Conservation (phyloP, 2,888 invertebrate species). For the Ceramica pisi region DNA sequence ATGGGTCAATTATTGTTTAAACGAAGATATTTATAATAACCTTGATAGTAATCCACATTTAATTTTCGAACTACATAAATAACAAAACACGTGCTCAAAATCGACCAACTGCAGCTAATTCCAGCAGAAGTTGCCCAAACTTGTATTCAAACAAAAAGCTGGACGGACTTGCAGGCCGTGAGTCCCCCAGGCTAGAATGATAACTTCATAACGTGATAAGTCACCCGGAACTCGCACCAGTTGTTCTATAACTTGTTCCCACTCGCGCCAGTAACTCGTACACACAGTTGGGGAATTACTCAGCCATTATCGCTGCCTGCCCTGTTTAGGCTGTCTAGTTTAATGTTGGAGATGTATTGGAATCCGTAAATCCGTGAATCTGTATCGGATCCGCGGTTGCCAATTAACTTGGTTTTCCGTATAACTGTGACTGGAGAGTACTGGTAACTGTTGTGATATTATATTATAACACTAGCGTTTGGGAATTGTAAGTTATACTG, state of each 20-base stretch:
- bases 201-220: slow-evolving; percentile 67
- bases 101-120: slow-evolving; percentile 6
- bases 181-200: slow-evolving; percentile 57
- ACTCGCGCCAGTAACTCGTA: slow-evolving; percentile 54
- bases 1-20: no score
- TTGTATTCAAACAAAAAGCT: slow-evolving; percentile 46
- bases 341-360: slow-evolving; percentile 22
- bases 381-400: slow-evolving; percentile 17
- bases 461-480: neutral
- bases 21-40: no score
- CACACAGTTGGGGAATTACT: slow-evolving; percentile 51
- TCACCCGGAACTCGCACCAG: slow-evolving; percentile 58
- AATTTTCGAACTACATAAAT: slow-evolving; percentile 6
- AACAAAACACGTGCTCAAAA: slow-evolving; percentile 7
- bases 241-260: slow-evolving; percentile 57
- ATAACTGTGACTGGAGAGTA: slow-evolving; percentile 17
- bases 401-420: slow-evolving; percentile 13
- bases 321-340: slow-evolving; percentile 28
- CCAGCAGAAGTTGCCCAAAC: slow-evolving; percentile 26
- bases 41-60: neutral
- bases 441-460: neutral
- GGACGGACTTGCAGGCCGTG: slow-evolving; percentile 26
- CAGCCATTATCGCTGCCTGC: slow-evolving; percentile 46
- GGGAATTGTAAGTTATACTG: no score
- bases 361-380: slow-evolving; percentile 28